Base-by-base conservation (phyloP, 2,888 invertebrate species). In the Himalopsyche kuldschensis region DNA sequence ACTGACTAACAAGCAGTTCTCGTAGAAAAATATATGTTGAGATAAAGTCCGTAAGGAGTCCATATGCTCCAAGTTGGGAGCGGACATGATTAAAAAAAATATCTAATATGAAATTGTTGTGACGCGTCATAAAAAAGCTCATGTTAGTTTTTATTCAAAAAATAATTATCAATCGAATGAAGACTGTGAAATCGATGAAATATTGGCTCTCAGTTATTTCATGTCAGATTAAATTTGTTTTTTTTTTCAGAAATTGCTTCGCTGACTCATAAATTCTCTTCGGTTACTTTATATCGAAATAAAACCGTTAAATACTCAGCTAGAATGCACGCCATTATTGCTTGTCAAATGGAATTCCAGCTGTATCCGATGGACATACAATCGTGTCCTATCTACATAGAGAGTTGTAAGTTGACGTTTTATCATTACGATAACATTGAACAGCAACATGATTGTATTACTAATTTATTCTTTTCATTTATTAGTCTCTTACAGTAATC, bases 331-430 rank as follows among this genome's bases (percentile, higher is more conserved):
- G 96, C 96, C 0, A 96, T 96, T 87, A 95, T 96, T 81, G 96
- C 96, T 84, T 97, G 96, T 89, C 96, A 96, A 90, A 96, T 97
- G 96, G 96, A 96, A 89, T 96, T 96, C 89, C 95, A 95, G 89
- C 93, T 96, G 80, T 97, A 96, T 88, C 96, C 96, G 31, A 95
- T 96, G 95, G 96, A 97, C 89, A 95, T 96, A 87, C 96, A 96
- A 92, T 94, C 95, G 47, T 96, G 96, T 88, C 96, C 96, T 11
- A 94, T 96, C 88, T 95, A 95, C 87, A 95, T 97, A 86, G 96
- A 96, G 90, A 97, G 96, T 89, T 97, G 96, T 96, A 89, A 95
- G 96, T 94, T 88, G 85, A 75, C 55, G 77, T 48, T 81, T 41
- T 41, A 41, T 41, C 15, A 41, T 15, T 15, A 41, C 41, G 11